Evolutionary conservation across 2,888 invertebrate species (phyloP).

Genomic region (Nemurella pictetii): DNA sequence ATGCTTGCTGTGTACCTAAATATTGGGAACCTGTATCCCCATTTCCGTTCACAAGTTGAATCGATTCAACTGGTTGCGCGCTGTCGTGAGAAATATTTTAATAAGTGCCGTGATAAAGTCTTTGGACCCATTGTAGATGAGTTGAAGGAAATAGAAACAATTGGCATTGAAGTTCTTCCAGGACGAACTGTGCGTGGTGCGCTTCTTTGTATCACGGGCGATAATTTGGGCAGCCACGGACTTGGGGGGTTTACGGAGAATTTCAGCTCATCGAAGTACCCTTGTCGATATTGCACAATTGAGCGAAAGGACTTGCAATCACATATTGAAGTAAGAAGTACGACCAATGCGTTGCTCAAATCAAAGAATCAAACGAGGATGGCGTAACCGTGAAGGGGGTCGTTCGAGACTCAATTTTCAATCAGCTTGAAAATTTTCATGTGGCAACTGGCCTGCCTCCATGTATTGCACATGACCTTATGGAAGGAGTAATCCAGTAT

Average conservation of each 20-base stretch:
- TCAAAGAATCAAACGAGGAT: background rate
- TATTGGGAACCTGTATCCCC: slow-evolving; percentile 40
- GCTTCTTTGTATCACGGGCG: slow-evolving; percentile 43
- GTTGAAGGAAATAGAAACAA: slow-evolving; percentile 34
- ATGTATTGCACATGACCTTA: slow-evolving; percentile 24
- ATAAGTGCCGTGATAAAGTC: slow-evolving; percentile 34
- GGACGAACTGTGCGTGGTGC: slow-evolving; percentile 29
- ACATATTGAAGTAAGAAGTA: background rate
- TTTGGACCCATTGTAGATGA: slow-evolving; percentile 40
- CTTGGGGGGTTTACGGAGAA: slow-evolving; percentile 44
- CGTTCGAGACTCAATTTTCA: background rate
- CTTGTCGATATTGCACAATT: slow-evolving; percentile 43
- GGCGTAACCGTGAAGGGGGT: no score
- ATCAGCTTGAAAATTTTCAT: slow-evolving; percentile 4
- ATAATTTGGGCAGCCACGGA: slow-evolving; percentile 44
- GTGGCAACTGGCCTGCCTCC: slow-evolving; percentile 18
- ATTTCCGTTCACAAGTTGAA: slow-evolving; percentile 40
- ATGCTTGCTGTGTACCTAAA: slow-evolving; percentile 42
- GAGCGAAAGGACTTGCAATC: slow-evolving; percentile 2
- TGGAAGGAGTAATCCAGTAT: slow-evolving; percentile 24
- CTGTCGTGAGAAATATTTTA: slow-evolving; percentile 37
- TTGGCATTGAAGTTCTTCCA: slow-evolving; percentile 31
- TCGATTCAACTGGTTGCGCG: slow-evolving; percentile 41
- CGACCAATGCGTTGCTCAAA: background rate
- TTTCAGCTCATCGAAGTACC: slow-evolving; percentile 41